Evolutionary conservation across 2,113 vertebrate genomes (phyloP).

Genomic region (Corynorhinus townsendii): DNA sequence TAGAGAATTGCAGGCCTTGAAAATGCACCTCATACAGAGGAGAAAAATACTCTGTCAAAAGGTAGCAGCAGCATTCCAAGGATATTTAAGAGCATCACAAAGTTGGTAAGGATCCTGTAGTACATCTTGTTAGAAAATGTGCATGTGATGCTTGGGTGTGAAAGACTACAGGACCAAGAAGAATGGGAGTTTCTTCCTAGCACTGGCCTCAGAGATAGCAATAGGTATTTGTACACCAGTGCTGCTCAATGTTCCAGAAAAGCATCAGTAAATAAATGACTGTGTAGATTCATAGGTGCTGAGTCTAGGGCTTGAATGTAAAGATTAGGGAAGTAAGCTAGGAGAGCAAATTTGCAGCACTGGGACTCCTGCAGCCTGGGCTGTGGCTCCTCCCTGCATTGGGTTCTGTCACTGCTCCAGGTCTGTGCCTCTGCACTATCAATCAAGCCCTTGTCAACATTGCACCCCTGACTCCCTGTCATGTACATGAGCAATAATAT

Average conservation of each 20-base stretch:
- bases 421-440: neutral
- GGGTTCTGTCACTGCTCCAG: neutral
- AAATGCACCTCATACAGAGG: neutral
- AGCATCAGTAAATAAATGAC: neutral
- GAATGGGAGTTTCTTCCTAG: neutral
- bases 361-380: neutral
- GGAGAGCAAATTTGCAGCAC: neutral
- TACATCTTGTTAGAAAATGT: neutral
- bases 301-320: neutral
- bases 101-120: neutral
- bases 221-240: neutral
- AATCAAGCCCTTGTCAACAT: neutral
- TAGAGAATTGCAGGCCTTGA: neutral
- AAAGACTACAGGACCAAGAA: neutral
- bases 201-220: neutral
- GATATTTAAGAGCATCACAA: neutral
- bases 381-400: neutral
- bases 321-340: neutral
- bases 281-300: neutral
- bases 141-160: neutral
- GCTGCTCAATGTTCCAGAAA: conserved; percentile 16
- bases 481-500: neutral
- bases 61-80: neutral
- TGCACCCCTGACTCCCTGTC: conserved; percentile 14
- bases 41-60: neutral